Evolutionary conservation across 2,888 invertebrate species (phyloP).

Genomic region (Listrodromus nycthemerus): DNA sequence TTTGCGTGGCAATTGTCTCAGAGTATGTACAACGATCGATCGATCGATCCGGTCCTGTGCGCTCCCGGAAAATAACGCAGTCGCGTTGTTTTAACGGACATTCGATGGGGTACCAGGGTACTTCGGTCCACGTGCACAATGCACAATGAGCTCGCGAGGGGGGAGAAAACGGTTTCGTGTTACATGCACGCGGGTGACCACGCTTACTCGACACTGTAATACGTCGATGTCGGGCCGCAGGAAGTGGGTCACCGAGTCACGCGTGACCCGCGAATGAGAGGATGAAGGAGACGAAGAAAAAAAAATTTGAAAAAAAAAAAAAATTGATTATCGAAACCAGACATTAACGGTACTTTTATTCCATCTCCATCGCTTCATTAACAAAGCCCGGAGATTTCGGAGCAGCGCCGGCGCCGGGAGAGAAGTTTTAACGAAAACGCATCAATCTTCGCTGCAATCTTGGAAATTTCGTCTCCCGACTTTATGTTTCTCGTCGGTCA

Average conservation of each 20-base stretch:
- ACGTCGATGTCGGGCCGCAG: slow-evolving; percentile 36
- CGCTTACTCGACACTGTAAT: slow-evolving; percentile 17
- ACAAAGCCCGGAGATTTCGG: slow-evolving; percentile 7
- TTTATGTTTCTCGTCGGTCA: background rate
- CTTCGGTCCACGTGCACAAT: slow-evolving; percentile 32
- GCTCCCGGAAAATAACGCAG: slow-evolving; percentile 3
- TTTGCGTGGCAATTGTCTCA: slow-evolving; percentile 15
- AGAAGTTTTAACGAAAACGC: background rate
- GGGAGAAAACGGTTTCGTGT: slow-evolving; percentile 35
- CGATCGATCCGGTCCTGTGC: slow-evolving; percentile 31
- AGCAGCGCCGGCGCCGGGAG: background rate
- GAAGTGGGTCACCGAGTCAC: slow-evolving; percentile 57
- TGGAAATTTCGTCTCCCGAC: background rate
- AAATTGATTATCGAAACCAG: background rate
- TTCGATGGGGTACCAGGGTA: slow-evolving; percentile 2
- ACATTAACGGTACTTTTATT: slow-evolving; percentile 33
- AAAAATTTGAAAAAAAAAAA: background rate
- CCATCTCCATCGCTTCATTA: slow-evolving; percentile 33
- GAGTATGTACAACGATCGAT: background rate
- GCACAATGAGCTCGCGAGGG: slow-evolving; percentile 42
- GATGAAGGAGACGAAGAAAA: slow-evolving; percentile 33
- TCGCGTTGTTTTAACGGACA: slow-evolving; percentile 14
- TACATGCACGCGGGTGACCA: slow-evolving; percentile 21
- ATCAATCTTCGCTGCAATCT: background rate
- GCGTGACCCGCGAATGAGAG: slow-evolving; percentile 49